Base-by-base conservation (phyloP, 1,140 invertebrate genomes). In the Reticulitermes speratus region DNA sequence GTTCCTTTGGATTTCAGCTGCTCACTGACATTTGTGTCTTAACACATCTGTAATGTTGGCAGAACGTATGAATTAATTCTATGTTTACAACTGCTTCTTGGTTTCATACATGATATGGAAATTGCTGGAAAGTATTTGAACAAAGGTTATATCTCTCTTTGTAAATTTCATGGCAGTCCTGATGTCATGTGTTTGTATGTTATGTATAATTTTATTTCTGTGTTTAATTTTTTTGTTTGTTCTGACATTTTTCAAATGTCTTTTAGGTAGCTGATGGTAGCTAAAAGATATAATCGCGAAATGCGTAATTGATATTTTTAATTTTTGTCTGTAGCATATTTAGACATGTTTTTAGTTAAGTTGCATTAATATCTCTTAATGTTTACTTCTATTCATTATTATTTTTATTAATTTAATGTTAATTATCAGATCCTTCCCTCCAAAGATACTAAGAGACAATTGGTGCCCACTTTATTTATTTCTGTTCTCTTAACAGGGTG, bases 311-410 rank as follows among this genome's bases (percentile, higher is more conserved):
- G 65, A 75, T 75, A 75, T 75, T 75, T 75, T 75, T 75, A 75
- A 75, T 75, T 75, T 75, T 75, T 75, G 65, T 75, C 65, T 75
- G 65, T 75, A 75, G 65, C 65, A 75, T 75, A 75, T 75, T 75
- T 55, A 55, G 52, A 55, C 52, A 55, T 55, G 52, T 55, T 55
- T 55, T 55, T 75, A 75, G 65, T 75, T 75, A 75, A n/a, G 65
- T 75, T 75, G 65, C 65, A 75, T 75, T 75, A 75, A 75, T 75
- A 25, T 75, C 25, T 75, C 65, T 75, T 75, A 55, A 55, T 55
- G 52, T 55, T 55, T 55, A 21, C 52, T 55, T 55, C 19, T 21
- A 55, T 55, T 55, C 52, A 55, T 55, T 19, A 55, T 75, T 75
- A 75, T 75, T 75, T 75, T 25, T 75, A 75, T 75, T 75, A 75